Percentiles rank a stretch among this genome's conserved stretches.
Conservation (phyloP, 2,888 invertebrate genomes). For the Napeogenes sylphis region DNA sequence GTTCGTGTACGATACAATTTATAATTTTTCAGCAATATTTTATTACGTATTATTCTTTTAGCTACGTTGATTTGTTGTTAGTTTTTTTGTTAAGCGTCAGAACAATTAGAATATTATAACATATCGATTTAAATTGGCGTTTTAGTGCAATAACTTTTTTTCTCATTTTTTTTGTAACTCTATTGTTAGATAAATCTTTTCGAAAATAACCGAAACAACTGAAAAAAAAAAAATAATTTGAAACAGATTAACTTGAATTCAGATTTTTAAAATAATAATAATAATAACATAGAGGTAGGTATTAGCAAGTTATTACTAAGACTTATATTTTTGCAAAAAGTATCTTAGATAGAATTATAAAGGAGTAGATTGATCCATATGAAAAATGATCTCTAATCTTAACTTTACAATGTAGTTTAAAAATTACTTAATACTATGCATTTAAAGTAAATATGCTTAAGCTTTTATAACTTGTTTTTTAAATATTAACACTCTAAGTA, state of each 20-base stretch:
- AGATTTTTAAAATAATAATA: background rate
- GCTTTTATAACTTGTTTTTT: no score
- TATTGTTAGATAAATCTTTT: background rate
- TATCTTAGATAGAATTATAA: no score
- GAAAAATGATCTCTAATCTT: no score
- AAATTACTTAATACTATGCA: no score
- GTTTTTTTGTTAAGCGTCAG: conserved; percentile 21
- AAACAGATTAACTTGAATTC: background rate
- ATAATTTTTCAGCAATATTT: conserved; percentile 55
- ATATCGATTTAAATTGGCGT: conserved; percentile 9
- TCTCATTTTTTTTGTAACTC: background rate
- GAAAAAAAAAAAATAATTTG: background rate
- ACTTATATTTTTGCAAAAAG: no score
- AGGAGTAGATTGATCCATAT: no score
- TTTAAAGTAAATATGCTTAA: no score
- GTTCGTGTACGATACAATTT: conserved; percentile 63
- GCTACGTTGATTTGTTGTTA: conserved; percentile 22
- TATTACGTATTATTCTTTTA: conserved; percentile 37
- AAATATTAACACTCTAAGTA: no score
- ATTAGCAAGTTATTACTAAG: background rate
- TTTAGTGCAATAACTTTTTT: conserved; percentile 7
- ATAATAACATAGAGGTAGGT: background rate
- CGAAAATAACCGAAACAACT: background rate
- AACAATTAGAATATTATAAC: conserved; percentile 15
- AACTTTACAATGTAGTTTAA: no score